These are phyloP conservation scores for Maniola hyperantus DNA, from an alignment of 2,888 invertebrate genomes.

Conservation along the genomic window DNA sequence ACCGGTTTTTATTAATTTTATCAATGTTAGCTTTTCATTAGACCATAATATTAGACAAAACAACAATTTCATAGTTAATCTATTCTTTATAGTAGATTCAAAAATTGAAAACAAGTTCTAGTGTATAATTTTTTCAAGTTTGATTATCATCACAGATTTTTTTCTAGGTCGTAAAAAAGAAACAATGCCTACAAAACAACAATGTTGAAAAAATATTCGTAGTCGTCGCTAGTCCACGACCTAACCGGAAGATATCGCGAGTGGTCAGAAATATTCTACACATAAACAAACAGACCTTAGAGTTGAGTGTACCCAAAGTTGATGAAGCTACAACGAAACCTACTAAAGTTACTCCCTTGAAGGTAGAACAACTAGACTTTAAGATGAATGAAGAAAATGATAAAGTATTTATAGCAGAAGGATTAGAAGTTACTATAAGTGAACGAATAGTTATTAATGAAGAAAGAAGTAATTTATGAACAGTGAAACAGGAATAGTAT, in stretches of 20 bases:
- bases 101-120: too few species aligned
- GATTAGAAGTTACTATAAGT: background rate
- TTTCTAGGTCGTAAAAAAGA: constrained; percentile 57
- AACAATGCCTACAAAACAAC: constrained; percentile 49
- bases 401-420: background rate
- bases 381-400: constrained; percentile 9
- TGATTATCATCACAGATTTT: background rate
- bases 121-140: too few species aligned
- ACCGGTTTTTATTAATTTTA: too few species aligned
- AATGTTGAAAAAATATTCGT: constrained; percentile 71
- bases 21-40: too few species aligned
- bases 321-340: constrained; percentile 70
- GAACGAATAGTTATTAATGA: constrained; percentile 9
- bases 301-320: constrained; percentile 60
- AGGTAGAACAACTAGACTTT: constrained; percentile 50
- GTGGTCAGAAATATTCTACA: constrained; percentile 67
- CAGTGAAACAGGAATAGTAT: background rate
- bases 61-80: too few species aligned
- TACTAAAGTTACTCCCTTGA: constrained; percentile 70
- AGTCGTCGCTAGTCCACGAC: constrained; percentile 62
- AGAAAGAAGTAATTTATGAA: constrained; percentile 8
- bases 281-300: constrained; percentile 67
- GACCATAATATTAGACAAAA: too few species aligned
- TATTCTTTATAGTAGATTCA: too few species aligned
- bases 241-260: constrained; percentile 59